Evolutionary conservation across 1,140 invertebrate species (phyloP), one percentile per base, ranked within the genome.

Genomic region (Ooceraea biroi): DNA sequence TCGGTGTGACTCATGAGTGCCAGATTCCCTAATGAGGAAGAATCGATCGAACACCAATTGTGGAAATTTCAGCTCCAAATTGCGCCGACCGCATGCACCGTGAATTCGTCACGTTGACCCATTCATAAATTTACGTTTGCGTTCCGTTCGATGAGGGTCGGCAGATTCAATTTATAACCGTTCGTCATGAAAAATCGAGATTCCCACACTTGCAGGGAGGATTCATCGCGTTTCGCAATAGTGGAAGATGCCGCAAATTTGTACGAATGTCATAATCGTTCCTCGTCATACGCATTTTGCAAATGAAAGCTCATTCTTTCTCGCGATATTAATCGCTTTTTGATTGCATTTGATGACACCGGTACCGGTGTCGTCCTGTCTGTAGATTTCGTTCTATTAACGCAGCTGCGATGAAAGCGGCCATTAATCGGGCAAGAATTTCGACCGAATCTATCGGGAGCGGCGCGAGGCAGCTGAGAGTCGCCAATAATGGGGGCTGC

Each of bases 391-490:
- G 12, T 66, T 65, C n/a, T 41, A 36, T 41, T 50, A 66, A 77
- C 3, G 27, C 27, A 77, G 58, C 73, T 77, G 44, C 60, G 30
- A 73, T 11, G 50, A 14, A 27, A 48, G 30, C 41, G 57, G 4
- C 65, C 55, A 57, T 46, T 78, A 78, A 50, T 55, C 63, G 65
- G 22, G 14, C 44, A 78, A 69, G 76, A 78, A 52, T 78, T 57
- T 19, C 36, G 36, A 46, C 17, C 12, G 36, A 57, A 25, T 55
- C n/a, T 57, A 78, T 78, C 50, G 76, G 17, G 63, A 69, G 27
- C 73, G 44, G 36, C 8, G 57, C 10, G 25, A 61, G 69, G 74
- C 76, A 78, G 76, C 76, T 78, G 76, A 78, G 82, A 73, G 73
- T 60, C 69, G 48, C 36, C 68, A 86, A 83, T 84, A 63, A 30